Evolutionary conservation across 2,113 vertebrate species (phyloP), one percentile per base, ranked within the genome.

Genomic region (Heliornis fulica): DNA sequence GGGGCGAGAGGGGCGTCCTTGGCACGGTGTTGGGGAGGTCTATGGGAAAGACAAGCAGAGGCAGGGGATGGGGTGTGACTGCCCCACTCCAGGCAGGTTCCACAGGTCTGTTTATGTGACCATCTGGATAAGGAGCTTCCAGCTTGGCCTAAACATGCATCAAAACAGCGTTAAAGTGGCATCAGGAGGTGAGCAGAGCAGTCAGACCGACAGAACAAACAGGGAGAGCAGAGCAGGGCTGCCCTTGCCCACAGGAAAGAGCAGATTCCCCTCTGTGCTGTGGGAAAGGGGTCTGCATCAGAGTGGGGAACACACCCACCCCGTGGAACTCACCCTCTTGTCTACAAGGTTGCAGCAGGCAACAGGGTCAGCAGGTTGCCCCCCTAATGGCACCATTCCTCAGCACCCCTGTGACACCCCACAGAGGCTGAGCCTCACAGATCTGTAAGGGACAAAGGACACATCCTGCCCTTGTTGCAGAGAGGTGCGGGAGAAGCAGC

Each of bases 201-300:
- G 46, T 21, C 72, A 66, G 46, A 4, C 31, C 18, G 45, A 46
- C 36, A 38, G 59, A 68, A 74, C 51, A 31, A 66, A 29, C 0
- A 14, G 32, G 53, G 34, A 71, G 83, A 64, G 57, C 43, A 22
- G 57, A 54, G 46, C 2, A 1, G 14, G 2, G 36, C 43, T 74
- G 43, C 19, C 41, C 57, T 28, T 29, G 36, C 31, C 63, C 64
- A 29, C 1, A 13, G 48, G 31, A 76, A 63, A 85, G 21, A 38
- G 19, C 2, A 1, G 32, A n/a, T 60, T 46, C 66, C 31, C 8
- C 23, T n/a, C 60, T 0, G 0, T 8, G 53, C 61, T 29, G 54
- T 3, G 25, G 51, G 50, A 32, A 28, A 50, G 28, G 38, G 23
- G 7, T 41, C 78, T 68, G 75, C 61, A 40, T 14, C 78, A 23